phyloP scores from a whole-genome alignment of 2,797 vertebrate species.

The Gephyroberyx darwinii region DNA sequence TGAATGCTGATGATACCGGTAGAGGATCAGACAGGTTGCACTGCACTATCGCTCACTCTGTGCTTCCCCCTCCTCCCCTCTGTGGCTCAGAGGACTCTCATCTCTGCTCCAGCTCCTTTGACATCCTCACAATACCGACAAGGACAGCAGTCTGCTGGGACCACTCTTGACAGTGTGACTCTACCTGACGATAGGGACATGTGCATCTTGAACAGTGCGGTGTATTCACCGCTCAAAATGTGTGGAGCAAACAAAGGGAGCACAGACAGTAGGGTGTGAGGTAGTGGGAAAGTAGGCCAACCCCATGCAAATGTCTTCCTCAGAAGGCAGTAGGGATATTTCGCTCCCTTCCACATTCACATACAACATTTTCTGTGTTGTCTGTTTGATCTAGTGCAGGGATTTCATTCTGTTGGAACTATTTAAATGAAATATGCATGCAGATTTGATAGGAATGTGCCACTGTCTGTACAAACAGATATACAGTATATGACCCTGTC shows the following conservation, averaged over 20 bases:
- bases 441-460: constrained; percentile 8
- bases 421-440: constrained; percentile 31
- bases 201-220: constrained; percentile 11
- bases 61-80: constrained; percentile 15
- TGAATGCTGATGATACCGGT: constrained; percentile 62
- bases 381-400: background rate
- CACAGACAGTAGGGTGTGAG: constrained; percentile 42
- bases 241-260: constrained; percentile 50
- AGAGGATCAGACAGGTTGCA: constrained; percentile 32
- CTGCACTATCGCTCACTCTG: background rate
- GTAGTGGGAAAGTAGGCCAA: constrained; percentile 70
- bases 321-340: constrained; percentile 44
- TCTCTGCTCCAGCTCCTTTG: constrained; percentile 29
- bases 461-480: constrained; percentile 16
- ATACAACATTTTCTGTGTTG: constrained; percentile 27
- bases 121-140: constrained; percentile 35
- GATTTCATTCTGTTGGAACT: background rate
- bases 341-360: constrained; percentile 38
- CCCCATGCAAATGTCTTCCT: constrained; percentile 67
- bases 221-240: constrained; percentile 17
- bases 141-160: constrained; percentile 31
- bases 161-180: constrained; percentile 19
- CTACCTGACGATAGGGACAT: constrained; percentile 26
- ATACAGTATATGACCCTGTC: constrained; percentile 34
- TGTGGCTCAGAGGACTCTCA: constrained; percentile 28